These are phyloP conservation scores for Cephus cinctus DNA, from an alignment of 1,140 invertebrate species.

Conservation along the genomic window DNA sequence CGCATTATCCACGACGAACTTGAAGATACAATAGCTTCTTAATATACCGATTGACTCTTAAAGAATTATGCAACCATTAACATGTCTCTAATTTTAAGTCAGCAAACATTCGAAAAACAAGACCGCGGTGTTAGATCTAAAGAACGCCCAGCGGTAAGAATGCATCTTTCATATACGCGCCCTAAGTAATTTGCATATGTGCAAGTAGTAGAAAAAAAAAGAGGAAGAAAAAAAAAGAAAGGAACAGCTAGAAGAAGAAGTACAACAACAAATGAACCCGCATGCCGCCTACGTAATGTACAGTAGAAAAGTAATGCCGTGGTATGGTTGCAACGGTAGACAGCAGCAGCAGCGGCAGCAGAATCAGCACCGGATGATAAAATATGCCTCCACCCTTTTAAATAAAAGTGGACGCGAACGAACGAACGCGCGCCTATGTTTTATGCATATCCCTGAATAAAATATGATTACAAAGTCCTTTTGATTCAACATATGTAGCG, in stretches of 20 bases:
- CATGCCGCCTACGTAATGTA: conserved; percentile 17
- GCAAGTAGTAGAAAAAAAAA: not conserved
- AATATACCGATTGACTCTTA: too few relatives aligned
- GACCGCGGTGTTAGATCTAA: too few relatives aligned
- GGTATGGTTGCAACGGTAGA: conserved; percentile 8
- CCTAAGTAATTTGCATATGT: conserved; percentile 28
- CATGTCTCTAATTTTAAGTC: too few relatives aligned
- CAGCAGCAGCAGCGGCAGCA: conserved; percentile 4
- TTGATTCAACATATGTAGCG: conserved; percentile 31
- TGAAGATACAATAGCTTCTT: too few relatives aligned
- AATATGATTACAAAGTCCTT: conserved; percentile 43
- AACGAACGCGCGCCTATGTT: conserved; percentile 40
- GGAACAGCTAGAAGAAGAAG: conserved; percentile 10
- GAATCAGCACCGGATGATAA: conserved; percentile 20
- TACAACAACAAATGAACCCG: conserved; percentile 17
- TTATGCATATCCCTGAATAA: conserved; percentile 53
- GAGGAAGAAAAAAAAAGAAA: not conserved
- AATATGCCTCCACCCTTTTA: conserved; percentile 23
- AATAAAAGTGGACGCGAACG: conserved; percentile 25
- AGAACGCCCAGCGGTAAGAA: conserved; percentile 12
- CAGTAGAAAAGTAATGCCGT: conserved; percentile 11
- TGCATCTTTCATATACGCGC: conserved; percentile 30
- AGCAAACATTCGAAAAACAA: too few relatives aligned
- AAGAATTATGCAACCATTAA: too few relatives aligned
- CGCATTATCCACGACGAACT: too few relatives aligned